Evolutionary conservation across 2,113 vertebrate species (phyloP).

Genomic region (Pseudorasbora parva): DNA sequence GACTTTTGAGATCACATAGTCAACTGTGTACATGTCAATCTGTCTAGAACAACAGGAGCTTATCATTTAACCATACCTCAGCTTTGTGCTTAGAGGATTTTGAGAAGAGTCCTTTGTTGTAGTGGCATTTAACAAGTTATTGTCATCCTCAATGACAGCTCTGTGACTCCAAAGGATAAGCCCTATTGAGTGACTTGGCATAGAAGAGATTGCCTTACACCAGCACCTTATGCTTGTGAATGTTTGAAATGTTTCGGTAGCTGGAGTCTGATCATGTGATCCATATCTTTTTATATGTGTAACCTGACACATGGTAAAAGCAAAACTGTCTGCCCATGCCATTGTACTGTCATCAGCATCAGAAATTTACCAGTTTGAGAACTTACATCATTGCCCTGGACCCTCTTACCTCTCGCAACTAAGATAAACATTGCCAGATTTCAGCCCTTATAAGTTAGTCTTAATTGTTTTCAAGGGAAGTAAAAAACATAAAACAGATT

Average conservation of each 20-base stretch:
- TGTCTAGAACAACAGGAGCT: slow-evolving; percentile 43
- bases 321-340: slow-evolving; percentile 64
- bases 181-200: slow-evolving; percentile 63
- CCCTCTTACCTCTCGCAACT: slow-evolving; percentile 6
- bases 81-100: slow-evolving; percentile 43
- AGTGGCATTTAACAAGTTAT: slow-evolving; percentile 65
- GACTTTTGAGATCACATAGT: slow-evolving; percentile 33
- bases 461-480: slow-evolving; percentile 13
- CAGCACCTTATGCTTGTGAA: slow-evolving; percentile 64
- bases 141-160: slow-evolving; percentile 65
- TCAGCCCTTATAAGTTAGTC: slow-evolving; percentile 12
- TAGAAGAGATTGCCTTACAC: slow-evolving; percentile 67
- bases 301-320: slow-evolving; percentile 67
- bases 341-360: slow-evolving; percentile 62
- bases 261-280: slow-evolving; percentile 61
- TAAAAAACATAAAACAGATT: background rate
- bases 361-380: slow-evolving; percentile 59
- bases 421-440: background rate
- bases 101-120: slow-evolving; percentile 49
- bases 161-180: slow-evolving; percentile 65
- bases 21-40: slow-evolving; percentile 25
- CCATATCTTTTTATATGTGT: slow-evolving; percentile 68
- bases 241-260: slow-evolving; percentile 63
- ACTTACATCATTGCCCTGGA: slow-evolving; percentile 51
- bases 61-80: slow-evolving; percentile 53